phyloP scores from a whole-genome alignment of 1,140 invertebrate species.

The Eurosta solidaginis region DNA sequence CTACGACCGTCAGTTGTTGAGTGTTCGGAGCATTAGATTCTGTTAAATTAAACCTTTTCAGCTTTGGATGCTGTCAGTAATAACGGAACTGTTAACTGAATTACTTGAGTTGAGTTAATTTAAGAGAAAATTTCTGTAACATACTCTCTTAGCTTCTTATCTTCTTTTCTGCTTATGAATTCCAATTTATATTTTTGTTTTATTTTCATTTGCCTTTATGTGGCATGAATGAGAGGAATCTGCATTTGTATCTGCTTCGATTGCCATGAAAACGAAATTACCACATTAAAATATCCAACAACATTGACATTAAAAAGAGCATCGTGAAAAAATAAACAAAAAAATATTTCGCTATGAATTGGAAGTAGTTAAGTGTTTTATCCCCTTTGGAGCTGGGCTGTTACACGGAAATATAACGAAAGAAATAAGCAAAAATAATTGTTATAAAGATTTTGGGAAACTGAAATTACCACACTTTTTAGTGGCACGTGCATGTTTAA shows the following conservation, averaged over 20 bases:
- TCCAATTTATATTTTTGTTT: neutral
- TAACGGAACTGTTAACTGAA: too few species aligned
- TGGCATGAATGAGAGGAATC: neutral
- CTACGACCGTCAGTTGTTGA: too few species aligned
- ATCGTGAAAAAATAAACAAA: neutral
- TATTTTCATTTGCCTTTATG: neutral
- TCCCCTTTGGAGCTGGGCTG: neutral
- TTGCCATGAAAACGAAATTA: constrained; percentile 22
- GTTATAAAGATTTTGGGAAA: too few species aligned
- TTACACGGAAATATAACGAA: neutral
- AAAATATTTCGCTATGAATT: neutral
- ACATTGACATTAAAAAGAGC: neutral
- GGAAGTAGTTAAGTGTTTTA: constrained; percentile 10
- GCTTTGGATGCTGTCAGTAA: too few species aligned
- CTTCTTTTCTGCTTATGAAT: neutral
- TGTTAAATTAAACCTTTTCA: too few species aligned
- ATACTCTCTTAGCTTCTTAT: neutral
- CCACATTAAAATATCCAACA: constrained; percentile 25
- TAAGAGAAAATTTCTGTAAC: neutral
- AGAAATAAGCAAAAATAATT: neutral
- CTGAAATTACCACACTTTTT: too few species aligned
- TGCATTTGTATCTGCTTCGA: constrained; percentile 2
- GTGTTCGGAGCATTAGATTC: too few species aligned
- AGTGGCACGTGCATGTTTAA: too few species aligned
- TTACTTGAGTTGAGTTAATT: neutral